phyloP scores from a whole-genome alignment of 2,797 vertebrate genomes.

The Coranthus polyacanthus region DNA sequence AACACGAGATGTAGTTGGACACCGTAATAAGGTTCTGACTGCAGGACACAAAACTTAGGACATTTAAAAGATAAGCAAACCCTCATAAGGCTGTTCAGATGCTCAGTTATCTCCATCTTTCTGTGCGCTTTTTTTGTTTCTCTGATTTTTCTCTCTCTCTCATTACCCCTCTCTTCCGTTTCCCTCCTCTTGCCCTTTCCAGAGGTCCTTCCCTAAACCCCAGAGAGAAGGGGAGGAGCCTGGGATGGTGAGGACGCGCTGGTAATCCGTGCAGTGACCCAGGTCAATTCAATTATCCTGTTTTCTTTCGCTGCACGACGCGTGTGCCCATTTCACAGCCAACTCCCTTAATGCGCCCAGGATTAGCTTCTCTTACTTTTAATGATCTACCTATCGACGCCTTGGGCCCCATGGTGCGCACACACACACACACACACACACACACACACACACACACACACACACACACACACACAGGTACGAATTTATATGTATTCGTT shows the following conservation, averaged over 20 bases:
- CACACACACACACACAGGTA: constrained; percentile 47
- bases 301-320: constrained; percentile 84
- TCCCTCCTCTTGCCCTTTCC: constrained; percentile 75
- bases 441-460: constrained; percentile 10
- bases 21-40: constrained; percentile 45
- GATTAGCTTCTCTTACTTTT: constrained; percentile 90
- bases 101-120: constrained; percentile 14
- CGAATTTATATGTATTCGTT: constrained; percentile 61
- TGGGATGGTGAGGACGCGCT: constrained; percentile 76
- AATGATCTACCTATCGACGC: constrained; percentile 89
- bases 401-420: constrained; percentile 69
- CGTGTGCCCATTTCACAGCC: constrained; percentile 89
- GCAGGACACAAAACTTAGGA: constrained; percentile 55
- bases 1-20: constrained; percentile 48
- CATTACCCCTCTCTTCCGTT: constrained; percentile 64
- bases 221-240: constrained; percentile 79
- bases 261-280: constrained; percentile 86
- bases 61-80: constrained; percentile 50
- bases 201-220: constrained; percentile 84
- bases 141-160: constrained; percentile 31
- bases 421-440: constrained; percentile 34
- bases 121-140: constrained; percentile 17
- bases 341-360: constrained; percentile 87
- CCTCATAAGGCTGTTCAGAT: constrained; percentile 42
- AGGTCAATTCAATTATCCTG: constrained; percentile 92